Evolutionary conservation across 2,888 invertebrate genomes (phyloP).

Genomic region (Meganola albula): DNA sequence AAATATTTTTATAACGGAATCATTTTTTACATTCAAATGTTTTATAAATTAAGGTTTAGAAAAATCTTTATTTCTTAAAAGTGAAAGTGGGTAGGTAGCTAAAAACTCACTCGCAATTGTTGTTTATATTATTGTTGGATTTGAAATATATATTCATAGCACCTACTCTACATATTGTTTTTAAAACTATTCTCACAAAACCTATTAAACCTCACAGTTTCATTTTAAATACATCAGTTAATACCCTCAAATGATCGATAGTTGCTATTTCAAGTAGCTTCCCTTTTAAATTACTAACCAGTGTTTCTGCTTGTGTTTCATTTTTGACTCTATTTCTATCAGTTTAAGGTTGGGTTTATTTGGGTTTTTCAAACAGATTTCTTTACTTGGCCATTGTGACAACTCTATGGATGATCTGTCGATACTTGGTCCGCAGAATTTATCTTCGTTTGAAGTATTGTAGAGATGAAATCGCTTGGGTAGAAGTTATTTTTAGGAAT

Average conservation of each 20-base stretch:
- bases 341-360: conserved; percentile 17
- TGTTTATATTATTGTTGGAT: too few relatives aligned
- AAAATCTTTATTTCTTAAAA: too few relatives aligned
- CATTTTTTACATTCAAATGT: too few relatives aligned
- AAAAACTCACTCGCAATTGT: too few relatives aligned
- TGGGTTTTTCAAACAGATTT: conserved; percentile 17
- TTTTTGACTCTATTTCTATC: conserved; percentile 20
- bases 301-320: conserved; percentile 15
- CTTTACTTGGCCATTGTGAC: conserved; percentile 37
- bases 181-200: conserved; percentile 18
- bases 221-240: conserved; percentile 49
- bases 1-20: too few relatives aligned
- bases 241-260: conserved; percentile 54
- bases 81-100: too few relatives aligned
- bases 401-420: conserved; percentile 53
- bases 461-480: conserved; percentile 21
- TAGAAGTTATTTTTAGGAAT: conserved; percentile 4
- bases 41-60: too few relatives aligned
- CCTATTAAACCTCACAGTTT: conserved; percentile 40
- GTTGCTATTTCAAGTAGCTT: conserved; percentile 43
- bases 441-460: conserved; percentile 27
- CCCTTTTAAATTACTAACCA: conserved; percentile 43
- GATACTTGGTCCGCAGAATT: conserved; percentile 32
- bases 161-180: too few relatives aligned
- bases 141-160: too few relatives aligned